Percentiles rank a stretch among this genome's conserved stretches.
phyloP scores from a whole-genome alignment of 2,888 invertebrate species.

The Heteromyza rotundicornis region DNA sequence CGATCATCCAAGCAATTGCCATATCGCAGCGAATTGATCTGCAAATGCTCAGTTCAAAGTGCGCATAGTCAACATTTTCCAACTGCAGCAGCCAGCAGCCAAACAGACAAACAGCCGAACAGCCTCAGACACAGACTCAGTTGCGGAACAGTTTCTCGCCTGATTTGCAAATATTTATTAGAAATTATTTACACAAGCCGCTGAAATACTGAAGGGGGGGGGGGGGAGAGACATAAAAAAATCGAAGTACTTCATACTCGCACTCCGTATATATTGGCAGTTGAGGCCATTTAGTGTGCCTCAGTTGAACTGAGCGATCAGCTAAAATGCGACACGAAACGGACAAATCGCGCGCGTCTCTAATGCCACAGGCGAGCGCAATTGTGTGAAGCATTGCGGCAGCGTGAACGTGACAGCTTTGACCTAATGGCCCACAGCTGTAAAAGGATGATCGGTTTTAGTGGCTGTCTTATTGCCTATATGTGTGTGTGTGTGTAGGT shows the following conservation, averaged over 20 bases:
- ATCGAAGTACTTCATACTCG: too few relatives aligned
- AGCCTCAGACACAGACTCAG: too few relatives aligned
- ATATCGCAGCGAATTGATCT: not conserved
- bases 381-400: too few relatives aligned
- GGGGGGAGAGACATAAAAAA: not conserved
- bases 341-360: too few relatives aligned
- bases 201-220: not conserved
- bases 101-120: slow-evolving; percentile 4
- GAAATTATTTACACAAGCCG: not conserved
- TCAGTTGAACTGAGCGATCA: not conserved
- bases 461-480: not conserved
- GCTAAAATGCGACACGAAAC: not conserved
- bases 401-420: too few relatives aligned
- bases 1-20: not conserved
- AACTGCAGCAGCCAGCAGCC: not conserved
- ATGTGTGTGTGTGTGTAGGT: too few relatives aligned
- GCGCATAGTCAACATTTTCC: not conserved
- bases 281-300: not conserved
- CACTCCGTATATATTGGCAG: not conserved
- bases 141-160: too few relatives aligned
- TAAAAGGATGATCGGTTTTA: too few relatives aligned
- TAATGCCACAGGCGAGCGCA: too few relatives aligned
- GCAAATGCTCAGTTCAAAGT: slow-evolving; percentile 2
- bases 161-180: slow-evolving; percentile 4
- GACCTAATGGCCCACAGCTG: too few relatives aligned